Base-by-base conservation (phyloP, 2,797 vertebrate genomes). In the Botia almorhae region DNA sequence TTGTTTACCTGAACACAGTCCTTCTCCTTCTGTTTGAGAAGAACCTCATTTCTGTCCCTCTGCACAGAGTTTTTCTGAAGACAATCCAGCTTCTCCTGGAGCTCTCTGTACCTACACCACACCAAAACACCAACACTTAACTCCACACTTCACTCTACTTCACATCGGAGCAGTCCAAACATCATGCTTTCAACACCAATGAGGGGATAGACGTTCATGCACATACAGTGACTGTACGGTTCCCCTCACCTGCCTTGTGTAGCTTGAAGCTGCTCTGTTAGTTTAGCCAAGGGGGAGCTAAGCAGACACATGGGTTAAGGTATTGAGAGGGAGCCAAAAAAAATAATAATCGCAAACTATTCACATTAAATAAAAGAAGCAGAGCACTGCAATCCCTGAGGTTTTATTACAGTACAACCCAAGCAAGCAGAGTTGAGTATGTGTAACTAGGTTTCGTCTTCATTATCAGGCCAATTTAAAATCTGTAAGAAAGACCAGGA, bases 231-330 rank as follows among this genome's bases (percentile, higher is more conserved):
- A 82, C 63, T 0, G 61, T 74, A 73, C 50, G 7, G 58, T 36
- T 87, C 81, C 86, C 90, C 91, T 91, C 89, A 94, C 94, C 94
- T 94, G 90, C 91, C 91, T 90, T 94, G 92, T 80, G 93, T 93
- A 88, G 92, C 93, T 89, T 94, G 92, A 85, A 95, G 92, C 91
- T 95, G 93, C 86, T 95, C 93, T 87, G 92, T 93, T 89, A 94
- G 93, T 91, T 94, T 94, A 91, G 92, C 93, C 89, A 93, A 89
- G 84, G 92, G 93, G 87, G 92, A 93, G 88, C 93, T 94, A 87
- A 82, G 85, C 87, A 78, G 60, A 85, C 39, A 83, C 74, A 85
- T 74, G 82, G 39, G 81, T 82, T 10, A 85, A 46, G 58, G 64
- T 19, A 43, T 76, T 51, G 68, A 72, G 55, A 68, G 12, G 50